These are phyloP conservation scores for Gallinago undulata DNA, from an alignment of 2,113 vertebrate species.

Conservation along the genomic window DNA sequence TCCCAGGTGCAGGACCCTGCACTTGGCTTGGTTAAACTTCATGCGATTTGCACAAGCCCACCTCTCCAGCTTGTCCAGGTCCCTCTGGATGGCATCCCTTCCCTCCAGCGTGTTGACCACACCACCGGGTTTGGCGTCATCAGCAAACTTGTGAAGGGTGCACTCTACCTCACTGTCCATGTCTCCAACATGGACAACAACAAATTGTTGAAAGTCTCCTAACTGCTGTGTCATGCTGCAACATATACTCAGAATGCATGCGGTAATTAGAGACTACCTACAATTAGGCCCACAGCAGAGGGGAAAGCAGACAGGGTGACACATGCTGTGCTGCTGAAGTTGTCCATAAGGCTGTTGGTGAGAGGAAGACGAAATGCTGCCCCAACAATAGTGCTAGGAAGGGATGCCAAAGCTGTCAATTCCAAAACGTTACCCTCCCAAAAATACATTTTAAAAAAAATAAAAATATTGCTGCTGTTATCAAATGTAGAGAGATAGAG, in stretches of 20 bases:
- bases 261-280: background rate
- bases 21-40: too few relatives aligned
- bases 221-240: background rate
- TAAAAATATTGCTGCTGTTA: background rate
- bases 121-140: too few relatives aligned
- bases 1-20: too few relatives aligned
- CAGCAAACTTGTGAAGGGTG: too few relatives aligned
- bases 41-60: too few relatives aligned
- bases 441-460: background rate
- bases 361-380: background rate
- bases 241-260: background rate
- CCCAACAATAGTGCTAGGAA: background rate
- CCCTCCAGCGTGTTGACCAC: too few relatives aligned
- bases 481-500: background rate
- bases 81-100: too few relatives aligned
- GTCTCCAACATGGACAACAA: too few relatives aligned
- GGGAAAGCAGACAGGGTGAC: background rate
- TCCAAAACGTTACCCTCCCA: background rate
- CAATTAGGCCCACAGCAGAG: background rate
- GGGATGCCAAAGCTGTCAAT: background rate
- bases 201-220: background rate
- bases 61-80: too few relatives aligned
- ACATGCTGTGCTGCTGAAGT: background rate
- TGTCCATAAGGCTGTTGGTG: background rate
- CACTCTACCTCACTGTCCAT: too few relatives aligned